Evolutionary conservation across 2,888 invertebrate species (phyloP).

Genomic region (Diarsia rubi): DNA sequence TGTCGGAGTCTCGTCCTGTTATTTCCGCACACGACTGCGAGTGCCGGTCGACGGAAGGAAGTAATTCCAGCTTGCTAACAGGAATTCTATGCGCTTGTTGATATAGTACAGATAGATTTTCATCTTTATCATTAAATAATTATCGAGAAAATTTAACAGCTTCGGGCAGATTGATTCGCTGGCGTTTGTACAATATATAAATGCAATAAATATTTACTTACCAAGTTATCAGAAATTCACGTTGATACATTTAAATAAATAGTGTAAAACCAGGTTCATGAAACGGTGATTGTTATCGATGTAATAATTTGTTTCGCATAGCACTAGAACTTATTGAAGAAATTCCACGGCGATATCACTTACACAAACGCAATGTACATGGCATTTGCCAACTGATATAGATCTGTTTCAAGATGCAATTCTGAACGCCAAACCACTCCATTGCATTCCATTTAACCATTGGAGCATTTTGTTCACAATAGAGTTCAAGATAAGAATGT

Average conservation of each 20-base stretch:
- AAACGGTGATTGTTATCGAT: slow-evolving; percentile 27
- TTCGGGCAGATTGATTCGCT: too few species aligned
- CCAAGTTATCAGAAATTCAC: not conserved
- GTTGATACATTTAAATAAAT: slow-evolving; percentile 32
- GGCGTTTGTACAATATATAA: not conserved
- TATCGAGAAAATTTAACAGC: too few species aligned
- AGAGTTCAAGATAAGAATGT: slow-evolving; percentile 14
- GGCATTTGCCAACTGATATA: slow-evolving; percentile 55
- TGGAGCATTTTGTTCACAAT: slow-evolving; percentile 63
- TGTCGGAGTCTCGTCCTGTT: slow-evolving; percentile 84
- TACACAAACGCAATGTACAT: slow-evolving; percentile 66
- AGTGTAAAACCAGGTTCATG: slow-evolving; percentile 11
- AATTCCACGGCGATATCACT: slow-evolving; percentile 68
- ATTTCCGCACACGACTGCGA: slow-evolving; percentile 84
- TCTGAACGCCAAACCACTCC: slow-evolving; percentile 43
- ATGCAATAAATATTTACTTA: slow-evolving; percentile 14
- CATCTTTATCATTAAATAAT: too few species aligned
- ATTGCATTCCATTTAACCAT: slow-evolving; percentile 53
- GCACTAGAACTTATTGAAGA: slow-evolving; percentile 62
- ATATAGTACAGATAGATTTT: slow-evolving; percentile 1
- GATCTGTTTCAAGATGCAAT: slow-evolving; percentile 49
- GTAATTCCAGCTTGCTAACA: slow-evolving; percentile 84
- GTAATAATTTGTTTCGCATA: slow-evolving; percentile 58
- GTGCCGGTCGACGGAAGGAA: slow-evolving; percentile 84
- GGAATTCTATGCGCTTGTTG: slow-evolving; percentile 73